Conservation (phyloP, 2,888 invertebrate genomes). For the Xanthostigma xanthostigma region DNA sequence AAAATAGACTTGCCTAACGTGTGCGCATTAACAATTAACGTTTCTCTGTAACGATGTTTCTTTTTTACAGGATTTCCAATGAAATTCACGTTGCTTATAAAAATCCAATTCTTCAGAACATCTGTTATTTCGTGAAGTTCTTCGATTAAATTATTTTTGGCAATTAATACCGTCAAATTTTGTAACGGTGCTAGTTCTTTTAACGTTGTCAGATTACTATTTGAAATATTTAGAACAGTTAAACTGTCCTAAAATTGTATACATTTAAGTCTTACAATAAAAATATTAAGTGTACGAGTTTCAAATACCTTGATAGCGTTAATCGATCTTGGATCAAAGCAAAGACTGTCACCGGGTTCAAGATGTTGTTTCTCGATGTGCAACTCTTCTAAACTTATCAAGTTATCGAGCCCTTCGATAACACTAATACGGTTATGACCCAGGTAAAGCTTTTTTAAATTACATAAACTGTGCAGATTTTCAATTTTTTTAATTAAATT, state of each 20-base stretch:
- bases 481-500: slow-evolving; percentile 63
- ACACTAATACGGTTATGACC: slow-evolving; percentile 52
- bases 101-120: slow-evolving; percentile 36
- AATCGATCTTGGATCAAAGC: slow-evolving; percentile 50
- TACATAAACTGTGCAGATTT: slow-evolving; percentile 47
- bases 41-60: slow-evolving; percentile 49
- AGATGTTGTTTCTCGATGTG: slow-evolving; percentile 52
- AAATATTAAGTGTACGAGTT: not conserved
- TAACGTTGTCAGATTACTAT: slow-evolving; percentile 42
- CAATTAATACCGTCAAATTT: slow-evolving; percentile 37
- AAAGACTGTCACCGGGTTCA: slow-evolving; percentile 37
- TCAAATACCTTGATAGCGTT: slow-evolving; percentile 39
- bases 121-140: slow-evolving; percentile 38
- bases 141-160: slow-evolving; percentile 39
- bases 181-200: slow-evolving; percentile 35
- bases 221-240: slow-evolving; percentile 43
- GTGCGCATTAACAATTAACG: slow-evolving; percentile 44
- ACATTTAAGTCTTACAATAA: not conserved
- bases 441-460: slow-evolving; percentile 63
- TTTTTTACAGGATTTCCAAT: slow-evolving; percentile 47
- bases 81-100: slow-evolving; percentile 39
- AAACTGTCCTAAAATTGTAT: slow-evolving; percentile 35
- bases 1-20: slow-evolving; percentile 35
- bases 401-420: slow-evolving; percentile 48
- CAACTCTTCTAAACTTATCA: slow-evolving; percentile 44